Base-by-base conservation (phyloP, 2,113 vertebrate species). In the Corythoichthys haematopterus region DNA sequence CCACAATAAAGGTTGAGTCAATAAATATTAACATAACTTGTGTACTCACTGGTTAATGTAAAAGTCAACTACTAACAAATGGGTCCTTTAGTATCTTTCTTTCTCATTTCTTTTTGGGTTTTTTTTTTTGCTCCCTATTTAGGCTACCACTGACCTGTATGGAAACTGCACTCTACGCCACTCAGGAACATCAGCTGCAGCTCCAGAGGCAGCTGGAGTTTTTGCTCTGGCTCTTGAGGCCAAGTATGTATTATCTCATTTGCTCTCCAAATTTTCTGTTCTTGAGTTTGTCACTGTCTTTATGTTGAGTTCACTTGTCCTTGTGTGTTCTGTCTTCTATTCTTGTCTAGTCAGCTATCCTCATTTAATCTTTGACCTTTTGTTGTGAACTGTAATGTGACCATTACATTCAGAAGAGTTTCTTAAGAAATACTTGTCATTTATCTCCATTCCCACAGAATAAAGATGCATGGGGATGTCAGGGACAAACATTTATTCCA, bases 91-190 rank as follows among this genome's bases (percentile, higher is more conserved):
- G 37, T 53, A 0, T 45, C n/a, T 37, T 52, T 5, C 20, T 56
- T 36, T 3, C 51, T 6, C 12, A 46, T 11, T 65, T 53, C 43
- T 33, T 13, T 66, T 15, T 4, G 45, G 81, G 8, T 6, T 48
- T 76, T 74, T 81, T 87, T n/a, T 71, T 3, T 88, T 91, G 64
- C 84, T 40, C 10, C 1, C 1, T 3, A 43, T 62, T 46, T 47
- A 99, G 97, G 97, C 97, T 40, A 99, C 97, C 13, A 99, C 97
- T 52, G 97, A 99, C 87, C 80, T 99, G 77, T 99, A 99, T 10
- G 97, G 97, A 65, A 99, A 99, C 91, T 99, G 97, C 77, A 99
- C 97, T 0, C 90, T 99, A 79, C 94, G 96, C 71, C 97, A 99
- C 77, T 99, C 97, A 0, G 97, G 97, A 77, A 99, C 97, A 1